Evolutionary conservation across 2,888 invertebrate species (phyloP), one percentile per base, ranked within the genome.

Genomic region (Andrena haemorrhoa): DNA sequence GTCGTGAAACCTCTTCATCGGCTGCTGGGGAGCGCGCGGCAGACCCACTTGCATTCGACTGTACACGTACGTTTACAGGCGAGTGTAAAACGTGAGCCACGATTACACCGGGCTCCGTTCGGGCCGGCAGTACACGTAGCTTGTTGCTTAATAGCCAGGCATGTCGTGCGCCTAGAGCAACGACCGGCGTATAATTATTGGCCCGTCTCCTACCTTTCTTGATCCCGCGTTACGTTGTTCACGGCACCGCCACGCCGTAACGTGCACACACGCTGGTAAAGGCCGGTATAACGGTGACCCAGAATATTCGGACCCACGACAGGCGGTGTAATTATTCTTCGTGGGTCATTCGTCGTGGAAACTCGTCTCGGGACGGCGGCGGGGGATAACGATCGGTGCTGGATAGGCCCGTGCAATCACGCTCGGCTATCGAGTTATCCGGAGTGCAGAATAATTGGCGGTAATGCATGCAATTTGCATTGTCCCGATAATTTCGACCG

Each of bases 141-240:
- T 82, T 79, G 84, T 89, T 86, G 89, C 86, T 84, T 79, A 89
- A 90, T 80, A 85, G 78, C 65, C 29, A 77, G 81, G 84, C 83
- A 76, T 88, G 84, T 85, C 81, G 82, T 75, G 76, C 69, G 85
- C 81, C 83, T 83, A 85, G 86, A 86, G 88, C 86, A 87, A 88
- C 84, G 88, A 85, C 86, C 85, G 84, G 64, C 65, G 84, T 41
- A 26, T 87, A 90, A 90, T 90, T 89, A 89, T 88, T 84, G 83
- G 87, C 74, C 82, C 66, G 68, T 73, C 75, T 77, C 80, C 75
- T 82, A 80, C 80, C 63, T 79, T 75, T 63, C 79, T 61, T 49
- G 64, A 69, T 83, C 71, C 75, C 53, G 33, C 64, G 51, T 76
- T 82, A 72, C 76, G 77, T 79, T 86, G 66, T 78, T 69, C 82